Conservation (phyloP, 2,113 vertebrate species). For the Erpornis zantholeuca region DNA sequence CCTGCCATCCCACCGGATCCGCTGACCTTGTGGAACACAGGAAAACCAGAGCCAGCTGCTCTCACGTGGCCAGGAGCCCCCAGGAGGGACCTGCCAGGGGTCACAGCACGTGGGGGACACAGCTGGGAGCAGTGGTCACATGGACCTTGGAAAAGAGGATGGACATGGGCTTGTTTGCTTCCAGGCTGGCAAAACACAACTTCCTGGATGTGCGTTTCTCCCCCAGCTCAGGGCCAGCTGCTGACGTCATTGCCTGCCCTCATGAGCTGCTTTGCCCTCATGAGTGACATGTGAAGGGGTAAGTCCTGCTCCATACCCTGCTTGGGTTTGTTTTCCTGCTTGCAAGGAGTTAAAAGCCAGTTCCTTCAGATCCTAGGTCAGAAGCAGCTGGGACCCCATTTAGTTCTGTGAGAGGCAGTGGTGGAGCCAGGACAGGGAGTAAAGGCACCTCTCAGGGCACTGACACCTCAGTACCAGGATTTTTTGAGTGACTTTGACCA, state of each 20-base stretch:
- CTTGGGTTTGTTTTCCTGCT: background rate
- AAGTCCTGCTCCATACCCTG: background rate
- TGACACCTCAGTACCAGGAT: fast-evolving
- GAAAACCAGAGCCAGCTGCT: slow-evolving; percentile 14
- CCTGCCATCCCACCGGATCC: background rate
- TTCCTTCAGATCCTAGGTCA: background rate
- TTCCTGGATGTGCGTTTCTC: background rate
- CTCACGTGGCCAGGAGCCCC: background rate
- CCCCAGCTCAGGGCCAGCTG: background rate
- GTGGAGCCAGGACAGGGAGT: background rate
- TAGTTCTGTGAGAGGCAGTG: background rate
- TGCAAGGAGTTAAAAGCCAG: background rate
- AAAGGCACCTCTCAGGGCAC: background rate
- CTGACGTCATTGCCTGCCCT: background rate
- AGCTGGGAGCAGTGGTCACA: background rate
- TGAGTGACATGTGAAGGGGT: background rate
- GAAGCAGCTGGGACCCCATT: background rate
- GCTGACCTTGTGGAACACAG: background rate
- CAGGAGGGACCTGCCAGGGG: background rate
- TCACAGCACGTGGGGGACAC: background rate
- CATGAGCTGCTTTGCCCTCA: background rate
- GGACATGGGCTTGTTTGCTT: background rate
- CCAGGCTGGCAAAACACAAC: background rate
- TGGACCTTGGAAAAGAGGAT: background rate
- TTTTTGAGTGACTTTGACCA: background rate